phyloP scores from a whole-genome alignment of 2,113 vertebrate genomes.

The Salvator merianae region DNA sequence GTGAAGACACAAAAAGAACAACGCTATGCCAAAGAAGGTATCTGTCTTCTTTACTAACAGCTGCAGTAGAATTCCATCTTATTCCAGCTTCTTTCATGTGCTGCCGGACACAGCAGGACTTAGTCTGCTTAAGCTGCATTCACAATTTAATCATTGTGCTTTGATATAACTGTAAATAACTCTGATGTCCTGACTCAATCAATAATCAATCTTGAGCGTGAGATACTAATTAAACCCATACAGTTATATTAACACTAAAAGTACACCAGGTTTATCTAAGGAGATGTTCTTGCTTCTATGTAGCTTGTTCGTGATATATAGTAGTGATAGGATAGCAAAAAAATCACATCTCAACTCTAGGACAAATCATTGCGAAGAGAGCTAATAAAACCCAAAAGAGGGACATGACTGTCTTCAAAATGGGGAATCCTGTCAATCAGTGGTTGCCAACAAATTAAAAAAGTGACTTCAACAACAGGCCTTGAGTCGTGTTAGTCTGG shows the following conservation, averaged over 20 bases:
- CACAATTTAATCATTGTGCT: conserved; percentile 51
- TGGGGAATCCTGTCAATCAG: no score
- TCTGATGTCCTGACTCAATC: conserved; percentile 33
- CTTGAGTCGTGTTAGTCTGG: no score
- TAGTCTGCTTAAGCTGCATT: conserved; percentile 40
- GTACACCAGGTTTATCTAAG: conserved; percentile 1
- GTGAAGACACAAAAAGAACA: conserved; percentile 30
- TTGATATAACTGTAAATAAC: conserved; percentile 27
- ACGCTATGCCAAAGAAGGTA: conserved; percentile 53
- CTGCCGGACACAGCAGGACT: conserved; percentile 57
- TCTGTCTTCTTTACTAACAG: conserved; percentile 55
- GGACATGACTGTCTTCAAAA: no score
- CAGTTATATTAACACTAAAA: conserved; percentile 37
- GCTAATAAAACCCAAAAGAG: no score
- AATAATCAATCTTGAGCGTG: conserved; percentile 20
- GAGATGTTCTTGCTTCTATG: background rate
- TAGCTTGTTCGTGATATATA: background rate
- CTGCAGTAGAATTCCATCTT: conserved; percentile 54
- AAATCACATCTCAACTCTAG: no score
- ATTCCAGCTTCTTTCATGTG: conserved; percentile 46
- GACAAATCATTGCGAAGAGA: no score
- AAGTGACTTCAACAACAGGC: no score
- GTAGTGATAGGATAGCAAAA: conserved; percentile 2
- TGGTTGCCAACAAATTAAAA: no score
- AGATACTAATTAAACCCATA: conserved; percentile 35